Conservation (phyloP, 2,888 invertebrate species). For the Hyppa rectilinea region DNA sequence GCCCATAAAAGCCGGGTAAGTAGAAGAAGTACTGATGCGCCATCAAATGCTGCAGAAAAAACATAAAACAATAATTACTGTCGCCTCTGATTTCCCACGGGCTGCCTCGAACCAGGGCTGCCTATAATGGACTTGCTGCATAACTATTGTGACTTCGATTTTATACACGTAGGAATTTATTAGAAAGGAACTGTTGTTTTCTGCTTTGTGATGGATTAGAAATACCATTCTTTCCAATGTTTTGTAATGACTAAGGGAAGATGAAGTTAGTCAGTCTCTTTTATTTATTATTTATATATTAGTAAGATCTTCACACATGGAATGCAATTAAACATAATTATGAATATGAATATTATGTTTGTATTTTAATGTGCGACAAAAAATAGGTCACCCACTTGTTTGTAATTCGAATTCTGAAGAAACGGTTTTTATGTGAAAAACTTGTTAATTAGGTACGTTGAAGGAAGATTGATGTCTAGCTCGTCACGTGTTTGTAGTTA, state of each 20-base stretch:
- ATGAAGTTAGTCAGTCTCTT: background rate
- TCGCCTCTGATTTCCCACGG: slow-evolving; percentile 84
- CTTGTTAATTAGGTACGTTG: background rate
- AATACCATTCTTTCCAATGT: background rate
- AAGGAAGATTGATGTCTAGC: background rate
- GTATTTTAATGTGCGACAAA: too few species aligned
- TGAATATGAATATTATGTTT: too few species aligned
- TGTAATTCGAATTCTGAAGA: background rate
- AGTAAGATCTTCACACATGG: too few species aligned
- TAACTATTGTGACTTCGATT: slow-evolving; percentile 61
- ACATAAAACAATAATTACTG: slow-evolving; percentile 83
- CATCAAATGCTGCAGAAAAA: slow-evolving; percentile 69
- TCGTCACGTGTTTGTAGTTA: background rate
- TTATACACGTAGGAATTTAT: slow-evolving; percentile 43
- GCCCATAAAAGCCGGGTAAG: slow-evolving; percentile 33
- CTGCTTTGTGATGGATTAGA: slow-evolving; percentile 37
- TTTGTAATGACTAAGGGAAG: background rate
- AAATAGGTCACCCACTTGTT: background rate
- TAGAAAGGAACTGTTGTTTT: slow-evolving; percentile 28
- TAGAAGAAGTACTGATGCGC: slow-evolving; percentile 45
- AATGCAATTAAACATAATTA: too few species aligned
- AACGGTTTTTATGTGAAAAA: background rate
- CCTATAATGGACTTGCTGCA: slow-evolving; percentile 68
- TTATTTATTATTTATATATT: too few species aligned
- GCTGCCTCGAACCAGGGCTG: slow-evolving; percentile 62